These are phyloP conservation scores for Chlorodrepanis virens DNA, from an alignment of 2,113 vertebrate species.

Conservation along the genomic window DNA sequence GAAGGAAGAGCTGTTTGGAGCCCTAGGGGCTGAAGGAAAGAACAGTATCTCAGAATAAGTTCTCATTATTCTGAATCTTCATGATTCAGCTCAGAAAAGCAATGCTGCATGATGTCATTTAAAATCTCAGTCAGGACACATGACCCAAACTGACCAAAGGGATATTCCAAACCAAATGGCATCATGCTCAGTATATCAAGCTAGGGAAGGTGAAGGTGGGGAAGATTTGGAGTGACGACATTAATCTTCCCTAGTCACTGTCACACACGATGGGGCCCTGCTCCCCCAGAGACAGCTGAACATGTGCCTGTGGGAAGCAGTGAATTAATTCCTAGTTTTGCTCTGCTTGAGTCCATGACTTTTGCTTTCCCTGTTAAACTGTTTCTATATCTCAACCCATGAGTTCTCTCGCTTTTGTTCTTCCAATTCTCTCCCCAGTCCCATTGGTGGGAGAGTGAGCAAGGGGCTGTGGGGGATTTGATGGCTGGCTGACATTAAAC, in stretches of 20 bases:
- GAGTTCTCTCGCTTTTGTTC: not conserved
- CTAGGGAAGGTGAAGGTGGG: not conserved
- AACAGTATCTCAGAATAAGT: not conserved
- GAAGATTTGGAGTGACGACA: not conserved
- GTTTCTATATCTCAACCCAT: not conserved
- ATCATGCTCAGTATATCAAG: not conserved
- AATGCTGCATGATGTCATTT: not conserved
- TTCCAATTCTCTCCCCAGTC: not conserved
- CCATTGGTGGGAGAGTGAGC: not conserved
- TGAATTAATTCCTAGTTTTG: not conserved
- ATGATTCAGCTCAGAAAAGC: not conserved
- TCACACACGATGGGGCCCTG: accelerated
- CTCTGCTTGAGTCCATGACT: not conserved
- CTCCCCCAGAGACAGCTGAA: not conserved
- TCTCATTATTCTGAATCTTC: not conserved
- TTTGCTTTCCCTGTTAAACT: not conserved
- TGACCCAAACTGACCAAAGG: not conserved
- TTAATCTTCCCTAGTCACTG: not conserved
- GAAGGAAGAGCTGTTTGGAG: not conserved
- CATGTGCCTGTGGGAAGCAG: not conserved
- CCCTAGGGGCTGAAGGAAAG: not conserved
- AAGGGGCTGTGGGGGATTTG: not conserved
- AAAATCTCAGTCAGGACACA: not conserved
- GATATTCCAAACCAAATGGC: not conserved
- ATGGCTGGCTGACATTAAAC: not conserved